Conservation (phyloP, 92 coral and sea anemone species). For the Palythoa grandis region DNA sequence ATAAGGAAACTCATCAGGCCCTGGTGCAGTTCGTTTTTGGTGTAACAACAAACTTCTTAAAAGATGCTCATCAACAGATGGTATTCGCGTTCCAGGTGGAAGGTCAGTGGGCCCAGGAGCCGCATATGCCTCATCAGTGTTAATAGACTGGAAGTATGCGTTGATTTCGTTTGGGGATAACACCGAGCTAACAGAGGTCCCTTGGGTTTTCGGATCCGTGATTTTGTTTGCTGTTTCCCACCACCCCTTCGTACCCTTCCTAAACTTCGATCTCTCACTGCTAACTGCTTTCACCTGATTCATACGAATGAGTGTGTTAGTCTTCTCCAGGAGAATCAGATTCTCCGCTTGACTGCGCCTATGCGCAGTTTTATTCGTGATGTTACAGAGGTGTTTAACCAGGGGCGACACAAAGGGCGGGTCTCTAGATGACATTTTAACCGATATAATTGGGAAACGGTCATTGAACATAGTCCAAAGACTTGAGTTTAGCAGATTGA, state of each 20-base stretch:
- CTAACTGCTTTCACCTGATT: conserved; percentile 63
- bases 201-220: conserved; percentile 55
- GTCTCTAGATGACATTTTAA: conserved; percentile 36
- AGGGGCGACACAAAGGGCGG: conserved; percentile 34
- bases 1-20: neutral
- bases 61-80: neutral
- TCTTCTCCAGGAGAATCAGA: conserved; percentile 33
- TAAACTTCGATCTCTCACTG: neutral
- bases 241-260: conserved; percentile 56
- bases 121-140: conserved; percentile 49
- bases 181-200: conserved; percentile 33
- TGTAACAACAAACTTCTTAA: neutral
- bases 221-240: conserved; percentile 60
- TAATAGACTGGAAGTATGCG: conserved; percentile 55
- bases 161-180: conserved; percentile 52
- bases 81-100: conserved; percentile 41
- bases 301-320: conserved; percentile 47
- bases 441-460: conserved; percentile 40
- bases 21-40: neutral
- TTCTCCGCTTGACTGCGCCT: conserved; percentile 20
- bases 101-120: conserved; percentile 42
- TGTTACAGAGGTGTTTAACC: conserved; percentile 37
- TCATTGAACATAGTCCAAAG: conserved; percentile 29
- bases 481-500: conserved; percentile 19
- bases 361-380: conserved; percentile 16